Evolutionary conservation across 1,140 invertebrate genomes (phyloP), one percentile per base, ranked within the genome.

Genomic region (Chlorops oryzae): DNA sequence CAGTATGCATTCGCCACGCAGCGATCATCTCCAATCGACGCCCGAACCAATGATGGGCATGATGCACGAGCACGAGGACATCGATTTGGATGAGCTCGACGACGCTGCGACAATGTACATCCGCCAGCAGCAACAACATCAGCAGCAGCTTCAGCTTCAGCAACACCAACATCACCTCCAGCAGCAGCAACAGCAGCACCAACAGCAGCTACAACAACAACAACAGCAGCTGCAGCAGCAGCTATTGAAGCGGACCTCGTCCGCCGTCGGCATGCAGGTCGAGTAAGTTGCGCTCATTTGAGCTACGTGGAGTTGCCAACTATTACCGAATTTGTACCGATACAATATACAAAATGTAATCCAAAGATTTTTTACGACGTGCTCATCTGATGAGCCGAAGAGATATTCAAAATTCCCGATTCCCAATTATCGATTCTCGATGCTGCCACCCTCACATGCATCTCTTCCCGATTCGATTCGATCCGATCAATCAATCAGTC

Each of bases 1-100:
- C 18, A 86, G 83, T 6, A 83, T 87, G 78, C 66, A 64, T 37
- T 67, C 67, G 28, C 64, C 67, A 5, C 61, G 62, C 59, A 72
- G 48, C 59, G 9, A 27, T 13, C 23, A 22, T 25, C 23, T 42
- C 4, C 13, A 41, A 5, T n/a, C 41, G 12, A 43, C 13, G 2
- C 41, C 34, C 4, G 37, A 46, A 24, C 41, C 55, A 5, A 17
- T 25, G 46, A 61, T 32, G 43, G n/a, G n/a, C n/a, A 37, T 43
- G 23, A 58, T 13, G 49, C 59, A 50, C 5, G 54, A 57, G 27
- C 51, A 63, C 38, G 61, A 70, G 13, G 69, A 71, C 42, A 63
- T 66, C 37, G 70, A 72, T 50, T 41, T 72, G 35, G 69, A 72
- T 47, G 70, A 72, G 18, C 47, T 72, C 17, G 69, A 72, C 39